These are phyloP conservation scores for Steinernema carpocapsae DNA, from an alignment of 2,888 invertebrate genomes.

Conservation along the genomic window DNA sequence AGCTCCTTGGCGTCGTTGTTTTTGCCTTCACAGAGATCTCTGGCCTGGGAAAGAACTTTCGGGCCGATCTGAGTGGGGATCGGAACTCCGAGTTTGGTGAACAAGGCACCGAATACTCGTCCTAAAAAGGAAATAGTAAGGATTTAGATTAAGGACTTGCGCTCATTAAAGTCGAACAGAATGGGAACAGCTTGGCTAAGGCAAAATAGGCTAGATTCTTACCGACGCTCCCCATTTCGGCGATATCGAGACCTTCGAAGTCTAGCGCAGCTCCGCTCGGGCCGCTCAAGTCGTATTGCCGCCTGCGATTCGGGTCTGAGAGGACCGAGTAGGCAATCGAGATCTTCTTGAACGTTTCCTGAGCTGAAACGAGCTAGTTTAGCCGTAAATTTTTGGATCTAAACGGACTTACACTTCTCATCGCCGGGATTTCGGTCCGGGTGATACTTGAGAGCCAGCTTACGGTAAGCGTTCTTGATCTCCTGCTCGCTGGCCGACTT, in stretches of 20 bases:
- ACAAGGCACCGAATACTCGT: conserved; percentile 68
- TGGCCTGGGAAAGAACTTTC: conserved; percentile 65
- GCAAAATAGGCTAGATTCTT: conserved; percentile 35
- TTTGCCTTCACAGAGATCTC: conserved; percentile 58
- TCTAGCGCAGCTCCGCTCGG: conserved; percentile 63
- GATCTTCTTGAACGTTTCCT: conserved; percentile 68
- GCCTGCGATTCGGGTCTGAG: conserved; percentile 68
- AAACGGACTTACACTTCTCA: conserved; percentile 50
- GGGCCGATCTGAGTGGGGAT: conserved; percentile 69
- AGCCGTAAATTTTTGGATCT: neutral
- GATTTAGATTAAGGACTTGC: too few species aligned
- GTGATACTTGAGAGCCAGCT: conserved; percentile 65
- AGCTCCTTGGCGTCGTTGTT: conserved; percentile 47
- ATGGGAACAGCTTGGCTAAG: neutral
- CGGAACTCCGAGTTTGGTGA: conserved; percentile 68
- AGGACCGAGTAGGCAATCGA: conserved; percentile 69
- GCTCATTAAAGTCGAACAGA: neutral
- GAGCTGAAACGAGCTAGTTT: conserved; percentile 56
- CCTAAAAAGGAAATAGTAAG: conserved; percentile 47
- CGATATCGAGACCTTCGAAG: conserved; percentile 68
- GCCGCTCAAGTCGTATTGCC: conserved; percentile 68
- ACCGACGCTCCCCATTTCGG: conserved; percentile 68
- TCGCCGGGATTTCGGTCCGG: conserved; percentile 66
- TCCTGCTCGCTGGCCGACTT: conserved; percentile 66
- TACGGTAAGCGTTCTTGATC: conserved; percentile 67